These are phyloP conservation scores for Standfussiana lucernea DNA, from an alignment of 2,888 invertebrate genomes.

Conservation along the genomic window DNA sequence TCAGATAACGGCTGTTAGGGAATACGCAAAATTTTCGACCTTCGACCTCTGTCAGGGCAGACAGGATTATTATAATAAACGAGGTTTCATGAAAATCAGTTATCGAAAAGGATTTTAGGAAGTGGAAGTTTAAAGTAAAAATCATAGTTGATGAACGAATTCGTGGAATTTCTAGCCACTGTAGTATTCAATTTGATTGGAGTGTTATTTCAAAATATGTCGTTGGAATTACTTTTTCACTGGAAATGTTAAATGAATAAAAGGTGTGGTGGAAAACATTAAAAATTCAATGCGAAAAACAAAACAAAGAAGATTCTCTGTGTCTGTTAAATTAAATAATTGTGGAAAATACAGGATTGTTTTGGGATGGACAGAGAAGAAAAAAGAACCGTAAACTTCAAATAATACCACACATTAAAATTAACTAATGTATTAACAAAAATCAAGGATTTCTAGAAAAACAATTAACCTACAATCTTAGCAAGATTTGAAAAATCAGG, in stretches of 20 bases:
- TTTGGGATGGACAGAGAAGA: neutral
- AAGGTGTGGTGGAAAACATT: neutral
- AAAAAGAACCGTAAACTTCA: neutral
- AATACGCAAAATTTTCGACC: slow-evolving; percentile 52
- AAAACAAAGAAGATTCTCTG: neutral
- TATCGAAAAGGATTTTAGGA: slow-evolving; percentile 8
- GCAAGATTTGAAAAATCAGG: slow-evolving; percentile 85
- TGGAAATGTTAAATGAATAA: neutral
- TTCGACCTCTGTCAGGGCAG: slow-evolving; percentile 30
- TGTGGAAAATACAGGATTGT: neutral
- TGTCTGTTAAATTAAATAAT: neutral
- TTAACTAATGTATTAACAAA: slow-evolving; percentile 9
- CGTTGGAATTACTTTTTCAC: neutral
- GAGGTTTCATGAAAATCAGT: slow-evolving; percentile 17
- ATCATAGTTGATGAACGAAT: neutral
- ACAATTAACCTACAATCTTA: slow-evolving; percentile 81
- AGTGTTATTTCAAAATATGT: neutral
- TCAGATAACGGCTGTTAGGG: slow-evolving; percentile 52
- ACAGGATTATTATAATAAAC: slow-evolving; percentile 55
- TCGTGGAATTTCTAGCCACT: neutral
- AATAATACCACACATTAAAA: slow-evolving; percentile 4
- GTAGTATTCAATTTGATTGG: neutral
- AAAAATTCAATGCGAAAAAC: neutral
- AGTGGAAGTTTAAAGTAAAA: neutral
- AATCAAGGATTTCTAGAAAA: neutral